phyloP scores from a whole-genome alignment of 2,113 vertebrate species.

The Oncorhynchus kisutch region DNA sequence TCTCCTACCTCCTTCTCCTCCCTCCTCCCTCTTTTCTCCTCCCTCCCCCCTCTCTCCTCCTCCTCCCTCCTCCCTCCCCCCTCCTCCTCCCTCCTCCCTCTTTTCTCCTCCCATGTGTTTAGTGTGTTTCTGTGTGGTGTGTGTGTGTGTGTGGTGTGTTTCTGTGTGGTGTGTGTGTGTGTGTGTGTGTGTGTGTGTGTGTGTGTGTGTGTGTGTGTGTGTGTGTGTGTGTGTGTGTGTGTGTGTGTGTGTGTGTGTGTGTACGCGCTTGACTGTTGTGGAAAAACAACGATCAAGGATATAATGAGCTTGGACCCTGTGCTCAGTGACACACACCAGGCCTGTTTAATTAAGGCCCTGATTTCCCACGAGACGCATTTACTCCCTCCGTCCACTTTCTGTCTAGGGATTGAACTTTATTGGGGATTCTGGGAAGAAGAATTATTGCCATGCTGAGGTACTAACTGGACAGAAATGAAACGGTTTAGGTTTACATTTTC shows the following conservation, averaged over 20 bases:
- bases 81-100: not conserved
- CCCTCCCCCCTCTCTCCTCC: not conserved
- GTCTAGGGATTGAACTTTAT: not conserved
- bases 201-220: too few species aligned
- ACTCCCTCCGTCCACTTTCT: not conserved
- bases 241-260: not conserved
- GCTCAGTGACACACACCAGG: conserved; percentile 66
- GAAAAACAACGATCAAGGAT: conserved; percentile 67
- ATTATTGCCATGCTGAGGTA: not conserved
- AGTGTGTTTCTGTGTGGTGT: not conserved
- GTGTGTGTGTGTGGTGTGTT: not conserved
- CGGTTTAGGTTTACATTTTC: not conserved
- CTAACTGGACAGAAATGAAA: too few species aligned
- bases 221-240: too few species aligned
- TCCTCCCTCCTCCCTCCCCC: not conserved
- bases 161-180: too few species aligned
- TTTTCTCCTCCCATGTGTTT: conserved; percentile 17
- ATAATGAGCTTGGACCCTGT: conserved; percentile 54
- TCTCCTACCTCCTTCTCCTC: not conserved
- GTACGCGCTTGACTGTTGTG: not conserved
- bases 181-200: too few species aligned
- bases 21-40: not conserved
- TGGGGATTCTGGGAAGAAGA: not conserved
- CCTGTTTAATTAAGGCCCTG: conserved; percentile 69
- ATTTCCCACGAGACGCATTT: conserved; percentile 70